Evolutionary conservation across 2,113 vertebrate genomes (phyloP).

Genomic region (Petaurus breviceps): DNA sequence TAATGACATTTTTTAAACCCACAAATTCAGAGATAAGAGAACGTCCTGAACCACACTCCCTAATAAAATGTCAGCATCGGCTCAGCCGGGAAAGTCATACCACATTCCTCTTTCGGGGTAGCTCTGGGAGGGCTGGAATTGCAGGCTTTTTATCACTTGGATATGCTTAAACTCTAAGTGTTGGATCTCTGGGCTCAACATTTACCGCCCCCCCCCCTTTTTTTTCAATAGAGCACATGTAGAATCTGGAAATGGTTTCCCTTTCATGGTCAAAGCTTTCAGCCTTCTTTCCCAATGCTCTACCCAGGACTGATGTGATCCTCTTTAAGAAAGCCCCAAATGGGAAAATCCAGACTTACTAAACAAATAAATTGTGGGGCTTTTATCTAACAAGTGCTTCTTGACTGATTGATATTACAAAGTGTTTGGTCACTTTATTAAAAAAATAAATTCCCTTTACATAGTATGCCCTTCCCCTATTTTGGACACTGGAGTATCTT

Average conservation of each 20-base stretch:
- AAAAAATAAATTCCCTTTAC: background rate
- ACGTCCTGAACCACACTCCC: background rate
- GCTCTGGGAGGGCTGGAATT: constrained; percentile 19
- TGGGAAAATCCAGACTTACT: constrained; percentile 31
- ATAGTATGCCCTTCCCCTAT: background rate
- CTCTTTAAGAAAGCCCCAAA: constrained; percentile 20
- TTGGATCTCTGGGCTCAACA: background rate
- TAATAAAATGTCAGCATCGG: constrained; percentile 32
- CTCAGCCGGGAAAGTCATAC: background rate
- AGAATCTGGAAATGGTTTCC: constrained; percentile 11
- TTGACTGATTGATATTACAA: background rate
- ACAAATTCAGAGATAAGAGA: constrained; percentile 9
- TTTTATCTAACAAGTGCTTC: background rate
- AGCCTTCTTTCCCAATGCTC: constrained; percentile 28
- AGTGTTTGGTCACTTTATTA: background rate
- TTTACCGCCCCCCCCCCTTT: background rate
- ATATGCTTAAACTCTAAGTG: background rate
- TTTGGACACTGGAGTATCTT: background rate
- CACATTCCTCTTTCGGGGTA: constrained; percentile 16
- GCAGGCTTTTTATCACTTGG: background rate
- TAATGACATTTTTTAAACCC: constrained; percentile 38
- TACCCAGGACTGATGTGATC: background rate
- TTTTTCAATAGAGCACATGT: background rate
- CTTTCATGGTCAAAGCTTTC: constrained; percentile 43
- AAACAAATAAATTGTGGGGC: background rate